phyloP scores from a whole-genome alignment of 2,113 vertebrate genomes.

The Tenebrosternarchus preto region DNA sequence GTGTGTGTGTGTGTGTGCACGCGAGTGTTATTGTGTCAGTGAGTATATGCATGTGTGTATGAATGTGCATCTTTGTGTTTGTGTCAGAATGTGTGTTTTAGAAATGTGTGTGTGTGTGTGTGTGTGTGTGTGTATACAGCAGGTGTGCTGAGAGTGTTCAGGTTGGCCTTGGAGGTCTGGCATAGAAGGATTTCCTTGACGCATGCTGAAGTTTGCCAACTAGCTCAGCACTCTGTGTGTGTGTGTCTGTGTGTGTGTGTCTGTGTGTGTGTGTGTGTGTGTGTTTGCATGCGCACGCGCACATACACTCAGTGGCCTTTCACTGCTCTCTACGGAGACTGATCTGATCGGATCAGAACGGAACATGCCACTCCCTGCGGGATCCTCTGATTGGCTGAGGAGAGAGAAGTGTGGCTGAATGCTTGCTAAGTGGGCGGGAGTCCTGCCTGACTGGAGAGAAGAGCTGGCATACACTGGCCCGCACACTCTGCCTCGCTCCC shows the following conservation, averaged over 20 bases:
- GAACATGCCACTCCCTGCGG: too few species aligned
- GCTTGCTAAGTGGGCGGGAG: too few species aligned
- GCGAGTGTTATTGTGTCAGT: background rate
- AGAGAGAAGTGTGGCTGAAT: too few species aligned
- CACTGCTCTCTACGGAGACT: background rate
- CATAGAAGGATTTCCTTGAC: background rate
- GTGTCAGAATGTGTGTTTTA: background rate
- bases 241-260: background rate
- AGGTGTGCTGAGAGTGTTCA: too few species aligned
- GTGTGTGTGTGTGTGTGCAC: background rate
- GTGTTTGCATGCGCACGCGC: background rate
- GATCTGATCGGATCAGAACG: too few species aligned
- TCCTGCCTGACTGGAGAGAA: too few species aligned
- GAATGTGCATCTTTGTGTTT: background rate
- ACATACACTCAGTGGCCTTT: background rate
- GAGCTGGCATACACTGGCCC: too few species aligned
- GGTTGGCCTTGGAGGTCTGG: background rate
- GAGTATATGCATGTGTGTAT: background rate
- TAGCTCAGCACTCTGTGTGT: background rate
- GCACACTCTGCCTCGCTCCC: too few species aligned
- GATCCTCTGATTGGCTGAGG: too few species aligned
- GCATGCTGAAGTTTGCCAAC: background rate
- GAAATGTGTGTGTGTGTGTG: background rate
- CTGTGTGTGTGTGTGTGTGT: too few species aligned
- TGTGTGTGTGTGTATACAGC: background rate